Conservation (phyloP, 2,888 invertebrate genomes). For the Orthosia incerta region DNA sequence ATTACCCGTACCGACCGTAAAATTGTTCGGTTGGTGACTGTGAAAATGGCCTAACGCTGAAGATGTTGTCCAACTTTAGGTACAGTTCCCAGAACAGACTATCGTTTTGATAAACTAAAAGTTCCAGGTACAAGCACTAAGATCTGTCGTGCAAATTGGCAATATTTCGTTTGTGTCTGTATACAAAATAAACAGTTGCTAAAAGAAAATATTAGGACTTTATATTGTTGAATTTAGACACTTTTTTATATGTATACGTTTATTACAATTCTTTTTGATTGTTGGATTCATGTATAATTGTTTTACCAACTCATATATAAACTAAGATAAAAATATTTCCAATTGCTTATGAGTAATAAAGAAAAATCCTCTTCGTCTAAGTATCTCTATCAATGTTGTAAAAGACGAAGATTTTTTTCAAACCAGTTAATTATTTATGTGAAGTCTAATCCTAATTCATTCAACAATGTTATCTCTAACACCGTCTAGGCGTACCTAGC, state of each 20-base stretch:
- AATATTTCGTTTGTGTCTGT: conserved; percentile 12
- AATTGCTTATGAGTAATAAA: too few species aligned
- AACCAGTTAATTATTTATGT: too few species aligned
- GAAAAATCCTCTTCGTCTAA: too few species aligned
- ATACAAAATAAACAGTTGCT: background rate
- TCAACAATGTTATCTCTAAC: background rate
- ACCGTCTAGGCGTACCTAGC: background rate
- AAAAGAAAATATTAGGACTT: background rate
- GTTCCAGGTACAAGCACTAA: background rate
- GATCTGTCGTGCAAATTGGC: conserved; percentile 3
- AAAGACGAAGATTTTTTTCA: too few species aligned
- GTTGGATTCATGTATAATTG: too few species aligned
- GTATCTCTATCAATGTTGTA: too few species aligned
- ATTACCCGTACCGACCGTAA: too few species aligned
- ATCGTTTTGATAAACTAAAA: conserved; percentile 35
- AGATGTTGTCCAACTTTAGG: conserved; percentile 24
- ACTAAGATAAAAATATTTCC: too few species aligned
- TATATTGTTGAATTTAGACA: background rate
- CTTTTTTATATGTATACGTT: background rate
- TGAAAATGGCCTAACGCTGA: background rate
- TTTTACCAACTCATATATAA: too few species aligned
- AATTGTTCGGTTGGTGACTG: background rate
- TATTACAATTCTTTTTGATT: too few species aligned
- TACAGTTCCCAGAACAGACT: conserved; percentile 6
- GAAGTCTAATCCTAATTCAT: too few species aligned